Evolutionary conservation across 1,140 invertebrate species (phyloP).

Genomic region (Stegodyphus mimosarum): DNA sequence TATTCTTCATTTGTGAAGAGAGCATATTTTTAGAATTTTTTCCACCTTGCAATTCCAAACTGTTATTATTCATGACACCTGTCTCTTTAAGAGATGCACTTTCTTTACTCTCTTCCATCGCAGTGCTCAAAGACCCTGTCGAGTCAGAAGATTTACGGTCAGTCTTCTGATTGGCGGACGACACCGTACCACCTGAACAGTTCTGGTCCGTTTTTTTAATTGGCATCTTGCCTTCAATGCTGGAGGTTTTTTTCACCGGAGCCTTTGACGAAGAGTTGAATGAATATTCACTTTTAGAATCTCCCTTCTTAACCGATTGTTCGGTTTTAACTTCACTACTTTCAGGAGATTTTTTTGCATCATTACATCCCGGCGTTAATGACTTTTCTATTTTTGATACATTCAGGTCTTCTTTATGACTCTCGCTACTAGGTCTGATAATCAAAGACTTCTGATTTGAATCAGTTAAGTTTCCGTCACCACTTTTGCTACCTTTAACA

Average conservation of each 20-base stretch:
- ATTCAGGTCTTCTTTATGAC: background rate
- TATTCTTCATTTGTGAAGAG: background rate
- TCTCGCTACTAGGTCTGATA: background rate
- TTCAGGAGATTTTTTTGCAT: background rate
- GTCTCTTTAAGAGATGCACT: background rate
- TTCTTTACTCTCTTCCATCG: slow-evolving; percentile 21
- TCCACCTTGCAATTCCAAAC: background rate
- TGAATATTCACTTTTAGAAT: slow-evolving; percentile 46
- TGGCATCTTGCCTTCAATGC: slow-evolving; percentile 51
- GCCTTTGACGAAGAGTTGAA: slow-evolving; percentile 22
- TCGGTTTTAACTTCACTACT: background rate
- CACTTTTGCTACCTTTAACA: background rate
- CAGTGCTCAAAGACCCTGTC: slow-evolving; percentile 10
- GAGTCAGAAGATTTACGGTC: slow-evolving; percentile 47
- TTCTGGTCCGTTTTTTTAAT: slow-evolving; percentile 46
- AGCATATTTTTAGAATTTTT: background rate
- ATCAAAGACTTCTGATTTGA: too few relatives aligned
- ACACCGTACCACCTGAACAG: slow-evolving; percentile 31
- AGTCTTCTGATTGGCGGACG: slow-evolving; percentile 16
- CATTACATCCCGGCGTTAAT: background rate
- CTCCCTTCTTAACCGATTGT: background rate
- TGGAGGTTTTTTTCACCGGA: slow-evolving; percentile 23
- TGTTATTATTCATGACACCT: background rate
- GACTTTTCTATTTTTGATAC: background rate
- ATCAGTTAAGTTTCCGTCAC: too few relatives aligned